Percentiles rank a stretch among this genome's conserved stretches.
These are phyloP conservation scores for Nycticorax nycticorax DNA, from an alignment of 2,113 vertebrate genomes.

Conservation along the genomic window DNA sequence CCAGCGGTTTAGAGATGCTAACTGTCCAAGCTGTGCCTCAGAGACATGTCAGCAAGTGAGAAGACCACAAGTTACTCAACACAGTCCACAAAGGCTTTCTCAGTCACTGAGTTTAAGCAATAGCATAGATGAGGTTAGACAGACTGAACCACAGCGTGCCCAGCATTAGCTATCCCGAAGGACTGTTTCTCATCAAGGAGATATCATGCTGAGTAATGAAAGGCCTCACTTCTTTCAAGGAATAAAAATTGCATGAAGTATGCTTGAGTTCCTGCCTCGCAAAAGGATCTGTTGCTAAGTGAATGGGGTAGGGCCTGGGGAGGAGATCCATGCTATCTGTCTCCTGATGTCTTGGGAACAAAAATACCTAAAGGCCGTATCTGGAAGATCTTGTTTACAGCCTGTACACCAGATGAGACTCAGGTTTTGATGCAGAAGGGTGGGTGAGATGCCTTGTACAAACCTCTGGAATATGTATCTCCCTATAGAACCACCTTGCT, in stretches of 20 bases:
- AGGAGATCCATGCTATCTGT: neutral
- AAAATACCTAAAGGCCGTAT: neutral
- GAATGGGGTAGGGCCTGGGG: neutral
- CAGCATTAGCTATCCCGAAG: neutral
- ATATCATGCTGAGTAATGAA: neutral
- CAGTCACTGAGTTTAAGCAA: neutral
- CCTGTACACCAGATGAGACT: neutral
- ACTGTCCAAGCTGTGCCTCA: neutral
- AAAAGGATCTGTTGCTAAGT: neutral
- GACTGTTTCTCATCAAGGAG: neutral
- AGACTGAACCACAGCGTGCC: neutral
- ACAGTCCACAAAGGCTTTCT: neutral
- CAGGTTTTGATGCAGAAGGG: neutral
- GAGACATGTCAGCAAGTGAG: neutral
- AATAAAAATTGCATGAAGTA: neutral
- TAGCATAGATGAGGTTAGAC: neutral
- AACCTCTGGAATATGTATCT: neutral
- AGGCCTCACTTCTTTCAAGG: neutral
- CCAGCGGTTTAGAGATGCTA: neutral
- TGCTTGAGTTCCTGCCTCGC: neutral
- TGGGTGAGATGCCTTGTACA: neutral
- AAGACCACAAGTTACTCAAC: neutral
- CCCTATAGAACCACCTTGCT: neutral
- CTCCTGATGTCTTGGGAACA: neutral
- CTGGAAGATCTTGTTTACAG: neutral